Base-by-base conservation (phyloP, 2,113 vertebrate genomes). In the Aleadryas rufinucha region DNA sequence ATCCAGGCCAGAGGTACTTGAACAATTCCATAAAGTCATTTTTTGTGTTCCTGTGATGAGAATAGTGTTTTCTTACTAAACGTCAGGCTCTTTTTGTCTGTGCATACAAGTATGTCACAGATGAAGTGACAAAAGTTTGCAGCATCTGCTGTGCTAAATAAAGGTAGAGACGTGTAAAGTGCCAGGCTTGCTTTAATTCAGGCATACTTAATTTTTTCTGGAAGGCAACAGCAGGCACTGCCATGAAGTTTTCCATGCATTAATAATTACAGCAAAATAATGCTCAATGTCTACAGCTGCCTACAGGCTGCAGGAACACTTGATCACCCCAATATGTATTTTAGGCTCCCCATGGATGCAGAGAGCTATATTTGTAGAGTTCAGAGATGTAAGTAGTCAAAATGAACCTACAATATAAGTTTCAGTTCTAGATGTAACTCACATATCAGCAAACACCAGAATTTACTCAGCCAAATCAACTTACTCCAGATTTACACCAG, bases 141-240 rank as follows among this genome's bases (percentile, higher is more conserved):
- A 85, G 77, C 70, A 82, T 49, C 31, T 52, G 61, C 85, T 41
- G 27, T n/a, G 59, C 33, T 77, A 89, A 78, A 41, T 81, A 65
- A n/a, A 37, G 86, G 44, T 53, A 87, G 37, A 70, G 39, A 47
- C 13, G 66, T 12, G 20, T 1, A 26, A 4, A 68, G 53, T 23
- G 3, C 49, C 42, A 41, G 27, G 63, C 12, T 74, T 50, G 66
- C 84, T 84, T 83, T 88, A 82, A 95, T 84, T 93, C 88, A 65
- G 21, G 50, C 78, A 90, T 81, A 89, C 16, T 95, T 95, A 81
- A 71, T 72, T 96, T 91, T 89, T 93, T 74, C 86, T 84, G 89
- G 94, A 96, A 97, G 87, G 84, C 84, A 93, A 42, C 63, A 90
- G 60, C 7, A 18, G 50, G 93, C 86, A 70, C 83, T 89, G 74